These are phyloP conservation scores for Micromussa lordhowensis DNA, from an alignment of 92 coral and sea anemone species.

Conservation along the genomic window DNA sequence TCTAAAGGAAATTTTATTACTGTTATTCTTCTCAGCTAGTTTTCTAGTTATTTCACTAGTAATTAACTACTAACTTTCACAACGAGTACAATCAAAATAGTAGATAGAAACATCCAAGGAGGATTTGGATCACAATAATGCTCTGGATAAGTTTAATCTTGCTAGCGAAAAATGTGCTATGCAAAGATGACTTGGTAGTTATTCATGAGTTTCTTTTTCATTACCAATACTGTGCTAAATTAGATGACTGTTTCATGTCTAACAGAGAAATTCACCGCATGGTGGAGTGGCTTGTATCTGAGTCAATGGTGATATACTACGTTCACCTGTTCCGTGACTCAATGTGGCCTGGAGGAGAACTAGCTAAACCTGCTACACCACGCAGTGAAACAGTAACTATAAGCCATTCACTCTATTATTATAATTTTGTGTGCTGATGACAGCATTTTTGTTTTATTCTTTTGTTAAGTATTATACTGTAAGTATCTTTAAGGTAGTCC, in stretches of 20 bases:
- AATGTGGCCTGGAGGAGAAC: constrained; percentile 94
- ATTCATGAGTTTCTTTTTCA: neutral
- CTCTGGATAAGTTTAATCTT: no score
- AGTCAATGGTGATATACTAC: constrained; percentile 96
- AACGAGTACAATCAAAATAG: neutral
- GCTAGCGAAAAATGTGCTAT: neutral
- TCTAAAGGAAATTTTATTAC: no score
- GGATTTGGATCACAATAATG: neutral
- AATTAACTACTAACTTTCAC: neutral
- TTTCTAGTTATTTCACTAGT: no score
- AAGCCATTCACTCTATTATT: neutral
- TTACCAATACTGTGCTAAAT: no score
- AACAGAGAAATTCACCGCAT: constrained; percentile 86
- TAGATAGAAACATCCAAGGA: no score
- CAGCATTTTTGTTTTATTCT: no score
- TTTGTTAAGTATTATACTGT: no score
- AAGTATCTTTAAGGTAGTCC: no score
- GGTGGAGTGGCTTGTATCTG: constrained; percentile 98
- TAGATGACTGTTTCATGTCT: neutral
- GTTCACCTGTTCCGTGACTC: constrained; percentile 92
- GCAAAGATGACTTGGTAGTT: neutral
- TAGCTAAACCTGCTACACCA: constrained; percentile 78
- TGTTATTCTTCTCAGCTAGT: no score
- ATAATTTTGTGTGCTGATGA: neutral
- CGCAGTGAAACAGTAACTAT: constrained; percentile 81